Evolutionary conservation across 2,113 vertebrate species (phyloP).

Genomic region (Geococcyx californianus): DNA sequence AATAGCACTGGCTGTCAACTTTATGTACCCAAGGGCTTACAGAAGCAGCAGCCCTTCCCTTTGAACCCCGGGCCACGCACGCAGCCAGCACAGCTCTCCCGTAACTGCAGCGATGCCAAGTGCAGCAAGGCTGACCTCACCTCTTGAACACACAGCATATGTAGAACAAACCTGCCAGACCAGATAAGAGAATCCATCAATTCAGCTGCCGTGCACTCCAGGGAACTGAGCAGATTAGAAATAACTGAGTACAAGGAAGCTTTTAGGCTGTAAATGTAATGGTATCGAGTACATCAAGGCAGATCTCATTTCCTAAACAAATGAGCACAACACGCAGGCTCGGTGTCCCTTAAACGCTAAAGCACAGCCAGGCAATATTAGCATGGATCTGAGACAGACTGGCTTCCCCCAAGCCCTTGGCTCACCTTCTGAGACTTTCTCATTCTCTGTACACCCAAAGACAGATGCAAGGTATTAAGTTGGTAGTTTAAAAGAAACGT

Average conservation of each 20-base stretch:
- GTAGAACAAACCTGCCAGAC: constrained; percentile 58
- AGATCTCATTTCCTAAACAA: constrained; percentile 64
- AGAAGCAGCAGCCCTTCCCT: neutral
- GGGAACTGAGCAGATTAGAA: constrained; percentile 56
- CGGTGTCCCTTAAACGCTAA: constrained; percentile 14
- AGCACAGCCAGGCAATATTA: constrained; percentile 16
- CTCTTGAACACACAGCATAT: constrained; percentile 15
- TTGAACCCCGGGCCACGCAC: neutral
- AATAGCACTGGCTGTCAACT: neutral
- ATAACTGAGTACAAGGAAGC: constrained; percentile 55
- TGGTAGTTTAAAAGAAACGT: neutral
- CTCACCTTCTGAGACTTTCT: constrained; percentile 39
- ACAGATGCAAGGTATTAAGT: constrained; percentile 20
- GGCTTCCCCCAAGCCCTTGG: constrained; percentile 48
- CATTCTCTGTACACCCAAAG: neutral
- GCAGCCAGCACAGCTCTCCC: neutral
- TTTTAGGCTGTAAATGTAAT: constrained; percentile 60
- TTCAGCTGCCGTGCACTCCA: constrained; percentile 16
- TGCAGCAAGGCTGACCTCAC: constrained; percentile 42
- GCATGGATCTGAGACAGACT: constrained; percentile 14
- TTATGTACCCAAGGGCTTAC: neutral
- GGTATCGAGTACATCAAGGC: constrained; percentile 52
- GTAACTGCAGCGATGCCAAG: neutral
- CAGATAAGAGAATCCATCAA: constrained; percentile 55
- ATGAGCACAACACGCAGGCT: constrained; percentile 38